Conservation (phyloP, 92 coral and sea anemone genomes). For the Pocillopora meandrina region DNA sequence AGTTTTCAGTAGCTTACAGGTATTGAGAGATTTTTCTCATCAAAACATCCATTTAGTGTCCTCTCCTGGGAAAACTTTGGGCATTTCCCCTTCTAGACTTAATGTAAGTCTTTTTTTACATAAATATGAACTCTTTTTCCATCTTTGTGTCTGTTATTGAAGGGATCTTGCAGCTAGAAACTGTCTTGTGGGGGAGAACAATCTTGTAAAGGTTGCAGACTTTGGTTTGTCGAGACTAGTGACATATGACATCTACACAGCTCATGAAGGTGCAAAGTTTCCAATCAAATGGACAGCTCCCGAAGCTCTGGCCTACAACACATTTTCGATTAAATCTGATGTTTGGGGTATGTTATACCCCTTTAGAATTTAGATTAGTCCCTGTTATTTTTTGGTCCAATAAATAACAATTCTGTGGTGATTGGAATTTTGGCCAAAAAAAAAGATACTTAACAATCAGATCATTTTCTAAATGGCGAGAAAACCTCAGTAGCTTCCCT, state of each 20-base stretch:
- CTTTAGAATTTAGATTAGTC: background rate
- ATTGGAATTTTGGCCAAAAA: too few relatives aligned
- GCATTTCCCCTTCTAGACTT: too few relatives aligned
- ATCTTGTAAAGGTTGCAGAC: conserved; percentile 97
- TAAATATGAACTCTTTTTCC: background rate
- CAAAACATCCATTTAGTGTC: too few relatives aligned
- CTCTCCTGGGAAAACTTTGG: too few relatives aligned
- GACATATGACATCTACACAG: conserved; percentile 90
- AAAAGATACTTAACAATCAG: too few relatives aligned
- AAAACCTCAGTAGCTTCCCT: too few relatives aligned
- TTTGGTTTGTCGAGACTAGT: conserved; percentile 98
- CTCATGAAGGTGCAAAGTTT: conserved; percentile 97
- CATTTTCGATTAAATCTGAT: conserved; percentile 95
- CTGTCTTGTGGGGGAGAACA: conserved; percentile 91
- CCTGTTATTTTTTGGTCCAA: too few relatives aligned
- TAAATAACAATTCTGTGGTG: too few relatives aligned
- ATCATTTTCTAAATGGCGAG: too few relatives aligned
- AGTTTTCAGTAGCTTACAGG: too few relatives aligned
- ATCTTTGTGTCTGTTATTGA: background rate
- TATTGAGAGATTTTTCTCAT: too few relatives aligned
- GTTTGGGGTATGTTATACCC: conserved; percentile 86
- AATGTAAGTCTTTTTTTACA: too few relatives aligned
- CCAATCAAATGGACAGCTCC: conserved; percentile 99
- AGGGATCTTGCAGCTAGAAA: conserved; percentile 99
- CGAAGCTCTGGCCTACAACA: conserved; percentile 94